Base-by-base conservation (phyloP, 2,888 invertebrate genomes). In the Diabrotica balteata region DNA sequence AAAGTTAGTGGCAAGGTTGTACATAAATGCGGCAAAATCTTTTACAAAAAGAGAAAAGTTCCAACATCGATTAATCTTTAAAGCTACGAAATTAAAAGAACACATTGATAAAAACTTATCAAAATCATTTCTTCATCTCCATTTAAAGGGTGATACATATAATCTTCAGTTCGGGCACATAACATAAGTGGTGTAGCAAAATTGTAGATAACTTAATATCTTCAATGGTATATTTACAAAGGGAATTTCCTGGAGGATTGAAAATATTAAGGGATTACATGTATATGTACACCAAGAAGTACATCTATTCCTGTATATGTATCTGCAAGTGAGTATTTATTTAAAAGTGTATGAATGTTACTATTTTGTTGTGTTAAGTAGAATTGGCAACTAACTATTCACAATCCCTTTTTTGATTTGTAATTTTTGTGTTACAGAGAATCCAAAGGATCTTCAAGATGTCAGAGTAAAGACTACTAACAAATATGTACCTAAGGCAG, bases 211-310 rank as follows among this genome's bases (percentile, higher is more conserved):
- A 96, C 83, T 83, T 94, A 58, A 72, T 88, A 47, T 83, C 87
- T 9, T 83, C 90, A 11, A 83, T 90, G 22, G 80, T 87, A 32
- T 87, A 87, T 75, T 80, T 95, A 22, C 82, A 86, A 46, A 83
- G 86, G 8, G 80, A 86, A 61, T 91, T 89, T 80, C 93, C 94
- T 42, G 95, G 95, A 5, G 93, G 93, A 45, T 87, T 83, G 81
- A 84, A 0, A 96, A 96, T 81, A 87, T 96, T 61, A 88, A 91
- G 73, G 87, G 88, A 11, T 81, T 96, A 51, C 85, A 88, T 75
- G 77, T 96, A 11, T 93, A 11, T 93, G 91, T 83, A 86, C 91
- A 10, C 86, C 87, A 22, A 81, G 85, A 46, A 89, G 90, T 17
- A 76, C 88, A 64, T 84, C 90, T 7, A 81, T 94, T 66, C 93